Evolutionary conservation across 2,797 vertebrate genomes (phyloP).

Genomic region (Molossus molossus): DNA sequence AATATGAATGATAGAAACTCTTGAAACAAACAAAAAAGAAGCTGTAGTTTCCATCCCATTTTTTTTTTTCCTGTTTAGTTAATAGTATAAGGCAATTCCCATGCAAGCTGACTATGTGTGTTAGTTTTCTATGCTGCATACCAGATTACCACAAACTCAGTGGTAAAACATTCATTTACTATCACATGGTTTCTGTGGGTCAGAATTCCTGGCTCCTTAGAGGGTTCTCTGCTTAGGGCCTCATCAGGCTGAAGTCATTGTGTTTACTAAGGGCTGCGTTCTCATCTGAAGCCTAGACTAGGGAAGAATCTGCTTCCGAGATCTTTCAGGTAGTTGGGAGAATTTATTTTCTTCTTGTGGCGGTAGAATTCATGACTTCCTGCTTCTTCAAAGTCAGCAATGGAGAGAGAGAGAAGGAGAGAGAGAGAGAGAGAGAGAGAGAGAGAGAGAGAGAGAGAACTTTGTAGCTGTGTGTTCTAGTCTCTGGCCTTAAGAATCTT

Average conservation of each 20-base stretch:
- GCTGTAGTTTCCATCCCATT: neutral
- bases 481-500: conserved; percentile 7
- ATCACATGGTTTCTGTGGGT: neutral
- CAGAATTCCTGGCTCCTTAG: neutral
- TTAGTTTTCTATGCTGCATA: neutral
- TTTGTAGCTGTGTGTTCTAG: neutral
- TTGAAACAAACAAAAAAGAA: neutral
- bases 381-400: neutral
- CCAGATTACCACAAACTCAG: neutral
- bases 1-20: neutral
- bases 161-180: neutral
- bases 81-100: neutral
- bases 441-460: neutral
- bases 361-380: neutral
- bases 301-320: neutral
- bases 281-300: neutral
- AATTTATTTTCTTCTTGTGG: neutral
- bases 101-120: neutral
- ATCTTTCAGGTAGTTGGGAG: neutral
- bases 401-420: neutral
- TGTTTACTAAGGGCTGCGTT: neutral
- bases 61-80: neutral
- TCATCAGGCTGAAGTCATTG: neutral
- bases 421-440: neutral
- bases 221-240: neutral